Conservation (phyloP, 2,113 vertebrate genomes). For the Ia io region DNA sequence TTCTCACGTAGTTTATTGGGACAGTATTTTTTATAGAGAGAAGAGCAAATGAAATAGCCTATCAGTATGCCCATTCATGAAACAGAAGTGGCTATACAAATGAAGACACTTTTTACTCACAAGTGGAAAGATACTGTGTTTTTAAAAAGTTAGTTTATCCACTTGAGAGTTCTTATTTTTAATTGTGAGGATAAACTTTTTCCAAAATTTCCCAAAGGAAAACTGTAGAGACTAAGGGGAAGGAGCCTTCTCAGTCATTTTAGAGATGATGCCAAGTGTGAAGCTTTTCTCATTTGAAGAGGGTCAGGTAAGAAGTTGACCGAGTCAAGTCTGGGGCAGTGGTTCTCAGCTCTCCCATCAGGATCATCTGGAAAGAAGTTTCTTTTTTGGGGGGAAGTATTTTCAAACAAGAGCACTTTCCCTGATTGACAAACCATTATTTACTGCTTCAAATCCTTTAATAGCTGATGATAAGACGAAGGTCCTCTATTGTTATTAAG, state of each 20-base stretch:
- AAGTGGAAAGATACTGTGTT: background rate
- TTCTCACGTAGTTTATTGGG: background rate
- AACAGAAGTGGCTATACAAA: background rate
- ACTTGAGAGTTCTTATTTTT: constrained; percentile 34
- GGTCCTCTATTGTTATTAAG: background rate
- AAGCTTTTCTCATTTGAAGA: background rate
- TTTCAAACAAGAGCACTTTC: background rate
- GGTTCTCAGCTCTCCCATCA: background rate
- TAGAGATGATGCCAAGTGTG: background rate
- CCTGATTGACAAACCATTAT: background rate
- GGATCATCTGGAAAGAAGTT: background rate
- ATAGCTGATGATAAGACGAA: background rate
- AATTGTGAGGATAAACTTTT: constrained; percentile 12
- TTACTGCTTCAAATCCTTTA: background rate
- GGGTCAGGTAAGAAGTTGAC: background rate
- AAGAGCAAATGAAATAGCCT: background rate
- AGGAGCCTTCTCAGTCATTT: background rate
- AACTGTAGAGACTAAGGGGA: background rate
- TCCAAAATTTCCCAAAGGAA: background rate
- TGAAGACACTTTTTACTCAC: background rate
- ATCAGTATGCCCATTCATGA: background rate
- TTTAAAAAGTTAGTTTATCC: constrained; percentile 3
- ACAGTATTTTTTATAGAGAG: background rate
- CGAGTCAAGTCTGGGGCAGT: background rate
- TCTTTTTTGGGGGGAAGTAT: background rate